Evolutionary conservation across 2,888 invertebrate species (phyloP), one percentile per base, ranked within the genome.

Genomic region (Agriotes lineatus): DNA sequence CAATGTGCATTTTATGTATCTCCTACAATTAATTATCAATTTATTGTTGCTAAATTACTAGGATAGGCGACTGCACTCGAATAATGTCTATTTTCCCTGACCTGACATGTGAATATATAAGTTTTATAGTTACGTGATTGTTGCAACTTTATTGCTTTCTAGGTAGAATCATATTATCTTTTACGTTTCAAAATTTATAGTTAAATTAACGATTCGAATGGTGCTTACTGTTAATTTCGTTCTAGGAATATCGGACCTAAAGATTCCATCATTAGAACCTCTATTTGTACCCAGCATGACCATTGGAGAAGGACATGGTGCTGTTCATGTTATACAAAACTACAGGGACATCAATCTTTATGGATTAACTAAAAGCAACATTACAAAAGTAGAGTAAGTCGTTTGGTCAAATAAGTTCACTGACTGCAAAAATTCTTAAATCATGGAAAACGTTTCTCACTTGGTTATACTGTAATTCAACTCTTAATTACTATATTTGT

Each of bases 311-410:
- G 89, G 90, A 35, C 84, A 85, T 0, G 85, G 87, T 16, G 89
- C 92, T 0, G 91, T 93, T 7, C 87, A 87, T 75, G 86, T 93
- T 52, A 85, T 86, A 10, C 93, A 93, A 82, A 86, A 88, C 77
- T 91, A 91, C 81, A 87, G 85, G 76, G 89, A 91, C 79, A 87
- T 92, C 69, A 87, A 89, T 74, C 0, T 79, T 90, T 82, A 88
- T 63, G 90, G 91, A 1, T 84, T 91, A n/a, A 89, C 91, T 0
- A 84, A 85, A 65, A 86, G 88, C 1, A 82, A 83, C 37, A 81
- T 91, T 0, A 85, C 86, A 0, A 84, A 85, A 72, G 89, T 89
- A 76, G 87, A 87, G 91, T 91, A 80, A 81, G 83, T 73, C 19
- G n/a, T 10, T 42, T 16, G 16, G 12, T 35, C 1, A 2, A 14